Percentiles rank a stretch among this genome's conserved stretches.
Conservation (phyloP, 2,113 vertebrate species). For the Psephotus haematonotus region DNA sequence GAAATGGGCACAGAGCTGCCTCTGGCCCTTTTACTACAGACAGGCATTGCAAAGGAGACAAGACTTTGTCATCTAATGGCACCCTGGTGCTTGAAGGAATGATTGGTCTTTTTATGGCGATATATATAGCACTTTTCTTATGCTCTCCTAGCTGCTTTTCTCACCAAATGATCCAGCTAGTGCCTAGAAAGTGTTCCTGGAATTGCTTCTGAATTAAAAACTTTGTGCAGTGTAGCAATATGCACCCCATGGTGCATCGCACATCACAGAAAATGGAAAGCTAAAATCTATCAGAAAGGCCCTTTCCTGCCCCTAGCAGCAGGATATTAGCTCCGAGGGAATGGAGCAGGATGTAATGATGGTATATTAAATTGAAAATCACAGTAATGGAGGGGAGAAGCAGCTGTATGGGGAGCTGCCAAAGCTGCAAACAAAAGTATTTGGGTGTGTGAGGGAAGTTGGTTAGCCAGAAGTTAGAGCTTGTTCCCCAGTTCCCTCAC, state of each 20-base stretch:
- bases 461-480: background rate
- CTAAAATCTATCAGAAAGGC: background rate
- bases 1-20: background rate
- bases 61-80: background rate
- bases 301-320: background rate
- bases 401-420: background rate
- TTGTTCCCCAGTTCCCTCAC: rapidly evolving
- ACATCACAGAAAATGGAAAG: background rate
- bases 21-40: background rate
- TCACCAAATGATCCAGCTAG: background rate
- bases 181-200: background rate
- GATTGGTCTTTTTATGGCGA: background rate
- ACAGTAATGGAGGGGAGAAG: background rate
- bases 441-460: background rate
- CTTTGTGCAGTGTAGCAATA: background rate
- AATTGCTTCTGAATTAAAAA: background rate
- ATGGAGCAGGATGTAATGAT: background rate
- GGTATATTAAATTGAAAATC: background rate
- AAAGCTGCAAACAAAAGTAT: background rate
- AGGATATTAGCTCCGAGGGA: background rate
- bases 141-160: background rate
- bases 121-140: background rate
- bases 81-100: background rate
- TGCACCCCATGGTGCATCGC: background rate
- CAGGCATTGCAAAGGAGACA: background rate